These are phyloP conservation scores for Acanthochromis polyacanthus DNA, from an alignment of 2,113 vertebrate species.

Conservation along the genomic window DNA sequence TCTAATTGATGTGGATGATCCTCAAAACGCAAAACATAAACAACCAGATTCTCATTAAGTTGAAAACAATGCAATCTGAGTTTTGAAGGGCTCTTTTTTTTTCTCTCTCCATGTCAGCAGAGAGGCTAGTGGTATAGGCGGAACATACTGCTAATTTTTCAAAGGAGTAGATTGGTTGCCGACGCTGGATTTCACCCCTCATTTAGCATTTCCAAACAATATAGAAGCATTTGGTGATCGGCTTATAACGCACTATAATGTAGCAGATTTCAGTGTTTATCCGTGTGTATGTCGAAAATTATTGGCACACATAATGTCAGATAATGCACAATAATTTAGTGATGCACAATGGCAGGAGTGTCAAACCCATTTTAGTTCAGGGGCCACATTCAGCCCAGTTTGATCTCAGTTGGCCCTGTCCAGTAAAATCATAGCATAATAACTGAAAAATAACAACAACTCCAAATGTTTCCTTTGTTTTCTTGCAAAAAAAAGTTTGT, in stretches of 20 bases:
- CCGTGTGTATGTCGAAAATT: too few relatives aligned
- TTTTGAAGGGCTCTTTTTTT: not conserved
- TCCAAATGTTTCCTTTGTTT: too few relatives aligned
- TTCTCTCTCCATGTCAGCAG: not conserved
- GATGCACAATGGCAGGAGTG: too few relatives aligned
- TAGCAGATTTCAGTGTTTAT: not conserved
- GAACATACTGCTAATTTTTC: not conserved
- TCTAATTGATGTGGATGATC: slow-evolving; percentile 75
- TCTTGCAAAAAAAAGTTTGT: too few relatives aligned
- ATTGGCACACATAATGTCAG: too few relatives aligned
- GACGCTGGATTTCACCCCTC: not conserved
- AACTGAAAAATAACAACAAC: too few relatives aligned
- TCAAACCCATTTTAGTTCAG: too few relatives aligned
- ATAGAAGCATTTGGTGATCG: not conserved
- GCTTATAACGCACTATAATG: not conserved
- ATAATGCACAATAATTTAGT: too few relatives aligned
- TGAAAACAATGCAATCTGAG: slow-evolving; percentile 40
- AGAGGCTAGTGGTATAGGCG: not conserved
- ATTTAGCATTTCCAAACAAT: not conserved
- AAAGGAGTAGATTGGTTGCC: not conserved
- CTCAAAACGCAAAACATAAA: slow-evolving; percentile 75
- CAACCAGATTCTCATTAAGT: slow-evolving; percentile 71
- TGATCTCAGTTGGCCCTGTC: too few relatives aligned
- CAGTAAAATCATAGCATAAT: too few relatives aligned
- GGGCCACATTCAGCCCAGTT: too few relatives aligned